phyloP scores from a whole-genome alignment of 1,140 invertebrate species.

The Drosophila bocki region DNA sequence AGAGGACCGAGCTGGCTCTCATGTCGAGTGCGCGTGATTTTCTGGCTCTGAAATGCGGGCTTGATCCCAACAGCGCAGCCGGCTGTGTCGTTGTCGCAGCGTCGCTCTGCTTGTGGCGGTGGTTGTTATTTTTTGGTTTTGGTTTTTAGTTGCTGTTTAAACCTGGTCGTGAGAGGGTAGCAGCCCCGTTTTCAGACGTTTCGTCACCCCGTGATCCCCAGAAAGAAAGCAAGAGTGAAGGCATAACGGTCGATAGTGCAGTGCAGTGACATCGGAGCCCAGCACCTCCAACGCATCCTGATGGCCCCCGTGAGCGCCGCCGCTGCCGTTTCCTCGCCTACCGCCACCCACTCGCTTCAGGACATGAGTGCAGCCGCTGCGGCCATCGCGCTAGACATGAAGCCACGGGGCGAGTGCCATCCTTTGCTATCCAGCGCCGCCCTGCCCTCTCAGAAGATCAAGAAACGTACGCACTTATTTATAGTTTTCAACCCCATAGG shows the following conservation, averaged over 20 bases:
- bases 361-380: slow-evolving; percentile 73
- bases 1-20: slow-evolving; percentile 37
- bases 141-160: slow-evolving; percentile 84
- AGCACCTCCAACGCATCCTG: slow-evolving; percentile 55
- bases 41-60: slow-evolving; percentile 78
- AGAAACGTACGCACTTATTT: slow-evolving; percentile 72
- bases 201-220: slow-evolving; percentile 18
- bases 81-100: slow-evolving; percentile 55
- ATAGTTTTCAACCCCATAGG: neutral
- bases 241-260: slow-evolving; percentile 19
- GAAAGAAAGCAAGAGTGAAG: slow-evolving; percentile 34
- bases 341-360: slow-evolving; percentile 70
- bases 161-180: slow-evolving; percentile 85
- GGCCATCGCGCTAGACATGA: slow-evolving; percentile 74
- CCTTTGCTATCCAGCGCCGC: slow-evolving; percentile 26
- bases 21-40: slow-evolving; percentile 76
- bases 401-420: slow-evolving; percentile 57
- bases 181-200: slow-evolving; percentile 42
- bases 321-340: slow-evolving; percentile 45
- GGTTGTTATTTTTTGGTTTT: slow-evolving; percentile 81
- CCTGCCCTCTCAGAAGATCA: slow-evolving; percentile 69
- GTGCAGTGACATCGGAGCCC: slow-evolving; percentile 27
- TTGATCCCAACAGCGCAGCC: slow-evolving; percentile 66
- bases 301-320: slow-evolving; percentile 66
- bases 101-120: slow-evolving; percentile 62